Evolutionary conservation across 2,888 invertebrate species (phyloP), one percentile per base, ranked within the genome.

Genomic region (Caenorhabditis sp.): DNA sequence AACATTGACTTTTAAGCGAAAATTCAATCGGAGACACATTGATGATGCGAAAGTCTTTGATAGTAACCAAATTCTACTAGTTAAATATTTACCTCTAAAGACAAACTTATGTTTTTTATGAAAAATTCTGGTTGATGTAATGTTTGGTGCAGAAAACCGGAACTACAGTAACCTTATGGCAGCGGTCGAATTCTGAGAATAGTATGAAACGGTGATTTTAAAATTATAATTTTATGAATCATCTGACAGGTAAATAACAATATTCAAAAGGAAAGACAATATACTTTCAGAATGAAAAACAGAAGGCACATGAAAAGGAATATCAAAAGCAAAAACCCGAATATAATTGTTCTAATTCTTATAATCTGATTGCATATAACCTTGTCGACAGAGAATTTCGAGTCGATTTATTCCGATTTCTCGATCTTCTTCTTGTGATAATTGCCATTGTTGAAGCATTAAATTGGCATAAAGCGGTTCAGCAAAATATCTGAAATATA

Each of bases 401-500:
- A 82, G 58, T 26, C 70, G 60, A 2, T 57, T 50, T 50, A 77
- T 63, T 63, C 81, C 81, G 1, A 25, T 36, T 0, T 25, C 26
- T 20, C 81, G 76, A 60, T 80, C 68, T 5, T 36, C 57, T 50
- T 66, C 61, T 57, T 78, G 76, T 10, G 74, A 65, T 56, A 82
- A 61, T 70, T 83, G 82, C 85, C 86, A 86, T 67, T 79, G 81
- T 64, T 78, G 76, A 10, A 86, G 77, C 53, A 86, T 71, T 14
- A 86, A 70, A 61, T 84, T 85, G 31, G 83, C 74, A 63, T 86
- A 86, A 12, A 81, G 20, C 8, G 82, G 82, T 31, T 81, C 77
- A 1, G 65, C 88, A 78, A 90, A 89, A 83, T 82, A 90, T 61
- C 86, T 84, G 54, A 10, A 74, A 62, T 58, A 50, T 52, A 27